A percentile compares a stretch with the other conserved stretches of the same genome.
Conservation (phyloP, 2,888 invertebrate species). For the Pandemis corylana region DNA sequence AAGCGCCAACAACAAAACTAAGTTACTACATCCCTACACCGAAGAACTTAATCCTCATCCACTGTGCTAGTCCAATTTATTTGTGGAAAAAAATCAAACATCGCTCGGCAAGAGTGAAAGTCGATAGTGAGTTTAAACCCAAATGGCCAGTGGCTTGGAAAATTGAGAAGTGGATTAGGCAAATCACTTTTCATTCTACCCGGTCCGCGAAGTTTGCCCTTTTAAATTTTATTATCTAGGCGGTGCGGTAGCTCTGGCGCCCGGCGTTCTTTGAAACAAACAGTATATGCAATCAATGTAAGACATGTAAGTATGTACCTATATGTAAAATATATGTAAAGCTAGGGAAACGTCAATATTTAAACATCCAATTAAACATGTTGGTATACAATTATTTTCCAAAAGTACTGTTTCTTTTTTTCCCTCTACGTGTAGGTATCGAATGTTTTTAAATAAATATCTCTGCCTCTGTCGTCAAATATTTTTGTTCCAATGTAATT, state of each 20-base stretch:
- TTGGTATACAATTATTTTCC: no score
- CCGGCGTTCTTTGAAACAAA: constrained; percentile 40
- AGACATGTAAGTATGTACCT: background rate
- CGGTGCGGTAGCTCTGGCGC: constrained; percentile 47
- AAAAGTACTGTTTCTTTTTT: no score
- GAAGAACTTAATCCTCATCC: constrained; percentile 12
- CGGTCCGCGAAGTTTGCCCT: constrained; percentile 79
- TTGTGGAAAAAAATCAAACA: constrained; percentile 36
- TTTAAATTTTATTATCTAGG: constrained; percentile 82
- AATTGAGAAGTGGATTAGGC: constrained; percentile 84
- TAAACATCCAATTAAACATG: no score
- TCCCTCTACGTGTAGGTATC: no score
- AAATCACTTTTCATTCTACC: constrained; percentile 83
- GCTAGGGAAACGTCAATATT: background rate
- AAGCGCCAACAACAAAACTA: background rate
- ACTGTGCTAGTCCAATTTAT: constrained; percentile 34
- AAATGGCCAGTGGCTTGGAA: constrained; percentile 73
- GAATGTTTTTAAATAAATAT: no score
- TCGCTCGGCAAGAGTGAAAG: constrained; percentile 32
- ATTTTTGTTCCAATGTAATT: no score
- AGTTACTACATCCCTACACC: background rate
- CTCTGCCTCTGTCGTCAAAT: no score
- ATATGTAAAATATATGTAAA: background rate
- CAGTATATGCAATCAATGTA: constrained; percentile 36
- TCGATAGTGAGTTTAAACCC: constrained; percentile 50